Evolutionary conservation across 2,797 vertebrate species (phyloP).

Genomic region (Podarcis siculus): DNA sequence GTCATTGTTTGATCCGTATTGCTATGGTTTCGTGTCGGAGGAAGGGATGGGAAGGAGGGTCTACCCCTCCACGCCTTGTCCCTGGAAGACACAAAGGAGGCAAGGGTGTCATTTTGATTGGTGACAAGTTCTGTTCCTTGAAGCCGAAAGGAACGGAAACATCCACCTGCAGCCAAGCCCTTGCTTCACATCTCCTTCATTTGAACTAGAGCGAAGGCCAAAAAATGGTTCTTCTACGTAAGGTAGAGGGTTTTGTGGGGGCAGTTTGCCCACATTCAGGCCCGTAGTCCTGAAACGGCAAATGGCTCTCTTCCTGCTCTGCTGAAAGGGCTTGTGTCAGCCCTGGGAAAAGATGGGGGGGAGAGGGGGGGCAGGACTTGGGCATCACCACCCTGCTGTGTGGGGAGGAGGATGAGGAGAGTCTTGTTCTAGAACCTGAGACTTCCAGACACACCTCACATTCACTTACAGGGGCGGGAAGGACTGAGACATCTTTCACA

Average conservation of each 20-base stretch:
- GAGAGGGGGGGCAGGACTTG: background rate
- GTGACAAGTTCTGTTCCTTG: background rate
- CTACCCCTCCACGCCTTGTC: background rate
- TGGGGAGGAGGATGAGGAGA: constrained; percentile 18
- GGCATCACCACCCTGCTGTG: background rate
- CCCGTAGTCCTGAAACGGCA: background rate
- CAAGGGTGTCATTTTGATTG: background rate
- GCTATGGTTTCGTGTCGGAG: fast-evolving
- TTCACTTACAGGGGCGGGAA: background rate
- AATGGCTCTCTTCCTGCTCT: background rate
- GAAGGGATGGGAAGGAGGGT: fast-evolving
- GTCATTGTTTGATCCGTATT: background rate
- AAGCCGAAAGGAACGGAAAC: background rate
- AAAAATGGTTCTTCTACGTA: fast-evolving
- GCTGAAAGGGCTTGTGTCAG: too few species aligned
- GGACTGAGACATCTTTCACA: constrained; percentile 7
- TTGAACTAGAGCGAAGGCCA: background rate
- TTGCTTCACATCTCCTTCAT: fast-evolving
- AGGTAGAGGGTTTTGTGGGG: background rate
- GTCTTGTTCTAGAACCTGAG: constrained; percentile 31
- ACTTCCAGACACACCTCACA: constrained; percentile 6
- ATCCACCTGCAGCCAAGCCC: fast-evolving
- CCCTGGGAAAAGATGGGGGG: too few species aligned
- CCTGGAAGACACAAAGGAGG: constrained; percentile 1
- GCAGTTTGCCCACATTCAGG: background rate